Base-by-base conservation (phyloP, 2,888 invertebrate species). In the Encarsia formosa region DNA sequence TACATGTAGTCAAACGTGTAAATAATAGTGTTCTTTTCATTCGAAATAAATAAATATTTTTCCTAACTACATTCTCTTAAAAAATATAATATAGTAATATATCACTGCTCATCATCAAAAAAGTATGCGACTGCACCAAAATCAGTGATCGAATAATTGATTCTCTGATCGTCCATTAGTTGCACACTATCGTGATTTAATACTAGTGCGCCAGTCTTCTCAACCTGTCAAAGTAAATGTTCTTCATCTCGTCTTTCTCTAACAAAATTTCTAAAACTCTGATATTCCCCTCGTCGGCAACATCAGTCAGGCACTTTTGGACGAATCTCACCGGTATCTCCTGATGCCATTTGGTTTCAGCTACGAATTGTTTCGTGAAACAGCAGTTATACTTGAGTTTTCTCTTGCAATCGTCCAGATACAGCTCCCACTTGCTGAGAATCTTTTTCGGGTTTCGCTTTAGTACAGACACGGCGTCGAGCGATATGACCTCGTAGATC, bases 321-420 rank as follows among this genome's bases (percentile, higher is more conserved):
- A 46, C 24, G 29, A 54, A 55, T 18, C 35, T 55, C 5, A 49
- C 24, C 2, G 57, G 55, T 1, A 57, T 29, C 4, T 55, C 54
- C 9, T 55, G 22, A 26, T 52, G 37, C 52, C 55, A 55, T 15
- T 23, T 34, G 2, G 22, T 43, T 2, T 39, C 42, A 2, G 38
- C 18, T 6, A 54, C 15, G 38, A 54, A 54, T 2, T 24, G 37
- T 11, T 24, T 24, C 26, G 11, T 11, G n/a, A n/a, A n/a, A n/a
- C n/a, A n/a, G 23, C 42, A 15, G 15, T 32, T 24, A 9, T 29
- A 13, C 15, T 39, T 4, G 4, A 48, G 16, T 26, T 44, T 29
- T 15, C 35, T 2, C 6, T 32, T 2, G 20, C 44, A 43, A 26
- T 6, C 11, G 6, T 26, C 26, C 6, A 8, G 18, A 40, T 57